phyloP scores from a whole-genome alignment of 2,888 invertebrate genomes.

The Noctua janthe region DNA sequence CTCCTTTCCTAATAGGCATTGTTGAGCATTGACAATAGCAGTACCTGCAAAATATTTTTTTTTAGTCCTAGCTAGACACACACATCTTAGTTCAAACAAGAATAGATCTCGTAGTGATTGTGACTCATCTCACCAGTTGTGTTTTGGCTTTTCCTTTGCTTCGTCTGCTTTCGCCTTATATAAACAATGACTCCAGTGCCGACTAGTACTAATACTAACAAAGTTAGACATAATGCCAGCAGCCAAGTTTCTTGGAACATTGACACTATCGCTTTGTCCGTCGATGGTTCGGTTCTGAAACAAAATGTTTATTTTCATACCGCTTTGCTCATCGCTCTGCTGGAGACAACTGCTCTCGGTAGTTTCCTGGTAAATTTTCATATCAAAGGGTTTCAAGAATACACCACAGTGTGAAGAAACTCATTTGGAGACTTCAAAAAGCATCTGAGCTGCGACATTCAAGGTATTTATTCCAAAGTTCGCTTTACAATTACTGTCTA shows the following conservation, averaged over 20 bases:
- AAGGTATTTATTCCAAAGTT: not conserved
- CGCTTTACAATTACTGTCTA: not conserved
- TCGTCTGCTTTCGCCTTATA: constrained; percentile 82
- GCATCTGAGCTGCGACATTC: not conserved
- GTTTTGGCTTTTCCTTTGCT: constrained; percentile 85
- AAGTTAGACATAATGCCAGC: constrained; percentile 83
- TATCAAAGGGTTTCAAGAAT: constrained; percentile 14
- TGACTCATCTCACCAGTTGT: constrained; percentile 77
- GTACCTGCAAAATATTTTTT: constrained; percentile 73
- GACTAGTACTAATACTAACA: constrained; percentile 83
- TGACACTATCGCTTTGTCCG: constrained; percentile 87
- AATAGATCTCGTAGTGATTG: constrained; percentile 20
- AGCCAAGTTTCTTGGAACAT: constrained; percentile 89
- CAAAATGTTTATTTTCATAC: constrained; percentile 66
- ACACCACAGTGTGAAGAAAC: not conserved
- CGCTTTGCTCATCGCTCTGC: constrained; percentile 50
- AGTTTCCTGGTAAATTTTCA: constrained; percentile 23
- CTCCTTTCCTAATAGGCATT: constrained; percentile 87
- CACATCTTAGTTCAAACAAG: constrained; percentile 23
- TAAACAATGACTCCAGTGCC: constrained; percentile 84
- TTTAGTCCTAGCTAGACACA: constrained; percentile 31
- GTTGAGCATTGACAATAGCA: constrained; percentile 85
- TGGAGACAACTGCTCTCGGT: constrained; percentile 50
- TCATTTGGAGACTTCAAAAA: constrained; percentile 22
- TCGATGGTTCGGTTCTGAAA: constrained; percentile 88